A percentile compares a stretch with the other conserved stretches of the same genome.
These are phyloP conservation scores for Periplaneta americana DNA, from an alignment of 1,140 invertebrate species.

Conservation along the genomic window DNA sequence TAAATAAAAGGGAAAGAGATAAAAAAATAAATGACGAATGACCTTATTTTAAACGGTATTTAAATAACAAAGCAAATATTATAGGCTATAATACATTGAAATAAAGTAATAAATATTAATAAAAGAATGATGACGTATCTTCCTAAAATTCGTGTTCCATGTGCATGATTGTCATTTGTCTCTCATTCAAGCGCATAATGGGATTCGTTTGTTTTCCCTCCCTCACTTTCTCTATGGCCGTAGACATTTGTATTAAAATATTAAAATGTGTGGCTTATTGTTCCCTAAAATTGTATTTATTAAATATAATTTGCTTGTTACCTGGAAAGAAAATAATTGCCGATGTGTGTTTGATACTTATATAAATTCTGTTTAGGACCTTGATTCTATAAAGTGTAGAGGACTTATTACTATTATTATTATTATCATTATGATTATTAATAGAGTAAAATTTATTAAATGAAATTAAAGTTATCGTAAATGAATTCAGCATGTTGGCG, in stretches of 20 bases:
- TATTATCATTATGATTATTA: not conserved
- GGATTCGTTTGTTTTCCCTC: not conserved
- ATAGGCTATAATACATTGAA: not conserved
- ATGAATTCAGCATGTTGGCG: not conserved
- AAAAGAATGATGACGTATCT: not conserved
- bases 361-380: not conserved
- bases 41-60: not conserved
- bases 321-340: not conserved
- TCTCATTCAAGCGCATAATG: not conserved
- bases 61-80: not conserved
- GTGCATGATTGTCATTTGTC: not conserved
- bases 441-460: not conserved
- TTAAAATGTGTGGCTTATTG: not conserved
- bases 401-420: too few relatives aligned
- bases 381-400: not conserved
- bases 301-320: not conserved
- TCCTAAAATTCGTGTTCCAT: not conserved
- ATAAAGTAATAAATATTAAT: not conserved
- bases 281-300: not conserved
- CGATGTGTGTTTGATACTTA: not conserved
- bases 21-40: not conserved
- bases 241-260: not conserved
- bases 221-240: not conserved
- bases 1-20: too few relatives aligned
- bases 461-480: not conserved